Evolutionary conservation across 2,888 invertebrate genomes (phyloP), one percentile per base, ranked within the genome.

Genomic region (Scrobipalpa atriplicella): DNA sequence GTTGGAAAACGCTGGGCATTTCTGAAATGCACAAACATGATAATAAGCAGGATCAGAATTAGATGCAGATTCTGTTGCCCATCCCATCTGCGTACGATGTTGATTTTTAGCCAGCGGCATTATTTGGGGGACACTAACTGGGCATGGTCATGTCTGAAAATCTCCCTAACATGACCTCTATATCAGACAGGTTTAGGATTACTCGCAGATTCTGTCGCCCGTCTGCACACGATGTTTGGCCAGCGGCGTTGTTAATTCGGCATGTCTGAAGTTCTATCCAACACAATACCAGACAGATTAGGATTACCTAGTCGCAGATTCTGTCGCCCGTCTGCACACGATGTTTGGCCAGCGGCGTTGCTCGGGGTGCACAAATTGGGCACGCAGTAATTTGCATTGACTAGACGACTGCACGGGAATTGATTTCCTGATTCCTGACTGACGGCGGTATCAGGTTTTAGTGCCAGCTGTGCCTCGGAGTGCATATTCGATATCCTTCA

Each of bases 311-410:
- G 16, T 47, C 16, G 47, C 47, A 47, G 47, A 47, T 47, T 47
- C 3, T 47, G 29, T 61, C 61, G 61, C 61, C 9, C 61, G 61
- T 61, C 38, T 61, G 41, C 18, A 2, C 18, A 29, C 41, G 29
- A 58, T 69, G 64, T 62, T 43, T 36, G 54, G 52, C 41, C 16
- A 11, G 64, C 64, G 65, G 65, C 56, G 9, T 41, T 18, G 64
- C 61, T 54, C 47, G 47, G 58, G 66, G 73, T 71, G 58, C 70
- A 68, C 41, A 41, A 85, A 85, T 85, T 84, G 82, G 79, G 76
- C 83, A 81, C 79, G 79, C 78, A 73, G 78, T 71, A 68, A 73
- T 73, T 72, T 73, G 72, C 72, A 72, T 71, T 68, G 68, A 65
- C 67, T 68, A 68, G 36, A 38, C 58, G 62, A 41, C 63, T 43